Conservation (phyloP, 2,888 invertebrate genomes). For the Scotopteryx bipunctaria region DNA sequence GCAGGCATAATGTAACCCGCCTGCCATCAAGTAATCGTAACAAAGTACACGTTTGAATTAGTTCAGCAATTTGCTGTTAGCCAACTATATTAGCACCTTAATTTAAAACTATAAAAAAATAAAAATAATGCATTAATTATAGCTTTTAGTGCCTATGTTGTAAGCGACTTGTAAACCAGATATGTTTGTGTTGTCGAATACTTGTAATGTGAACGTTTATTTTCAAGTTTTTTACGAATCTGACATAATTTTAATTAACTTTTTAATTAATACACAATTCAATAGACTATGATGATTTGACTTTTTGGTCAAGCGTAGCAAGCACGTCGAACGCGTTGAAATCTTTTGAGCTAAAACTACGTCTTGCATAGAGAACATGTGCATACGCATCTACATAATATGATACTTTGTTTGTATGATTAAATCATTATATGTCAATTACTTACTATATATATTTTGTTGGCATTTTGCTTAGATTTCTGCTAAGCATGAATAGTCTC, state of each 20-base stretch:
- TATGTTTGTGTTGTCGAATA: background rate
- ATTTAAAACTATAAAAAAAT: conserved; percentile 1
- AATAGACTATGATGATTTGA: no score
- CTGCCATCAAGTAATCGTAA: conserved; percentile 5
- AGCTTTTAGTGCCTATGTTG: conserved; percentile 8
- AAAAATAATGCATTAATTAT: background rate
- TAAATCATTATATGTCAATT: no score
- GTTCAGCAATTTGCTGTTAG: conserved; percentile 25
- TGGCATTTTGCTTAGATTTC: no score
- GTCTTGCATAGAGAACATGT: no score
- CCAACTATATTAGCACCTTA: conserved; percentile 16
- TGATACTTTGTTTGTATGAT: no score
- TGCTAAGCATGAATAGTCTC: no score
- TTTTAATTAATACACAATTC: no score
- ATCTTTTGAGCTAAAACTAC: no score
- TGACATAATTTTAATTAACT: no score
- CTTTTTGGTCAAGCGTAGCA: no score
- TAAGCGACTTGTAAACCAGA: conserved; percentile 5
- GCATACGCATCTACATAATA: no score
- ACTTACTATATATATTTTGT: no score
- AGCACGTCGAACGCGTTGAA: conserved; percentile 52
- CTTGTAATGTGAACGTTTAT: background rate
- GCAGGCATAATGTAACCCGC: background rate
- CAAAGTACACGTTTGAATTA: conserved; percentile 9
- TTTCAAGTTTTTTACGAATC: background rate